Evolutionary conservation across 2,113 vertebrate species (phyloP).

Genomic region (Macquaria ambigua): DNA sequence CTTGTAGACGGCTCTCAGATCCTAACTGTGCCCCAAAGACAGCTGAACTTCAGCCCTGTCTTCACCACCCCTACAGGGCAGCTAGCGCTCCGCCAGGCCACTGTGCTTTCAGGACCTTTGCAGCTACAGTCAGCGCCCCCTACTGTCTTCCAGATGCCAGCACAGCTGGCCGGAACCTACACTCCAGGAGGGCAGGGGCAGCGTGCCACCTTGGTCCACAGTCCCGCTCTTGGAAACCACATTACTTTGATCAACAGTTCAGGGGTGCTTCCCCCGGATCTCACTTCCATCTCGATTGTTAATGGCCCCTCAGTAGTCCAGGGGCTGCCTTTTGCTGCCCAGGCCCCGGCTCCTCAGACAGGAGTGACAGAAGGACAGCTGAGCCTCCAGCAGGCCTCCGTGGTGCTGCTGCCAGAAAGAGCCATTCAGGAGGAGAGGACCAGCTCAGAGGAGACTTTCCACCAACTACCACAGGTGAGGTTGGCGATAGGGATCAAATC

Average conservation of each 20-base stretch:
- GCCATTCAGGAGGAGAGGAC: slow-evolving; percentile 70
- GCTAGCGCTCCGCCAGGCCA: slow-evolving; percentile 83
- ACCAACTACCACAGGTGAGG: slow-evolving; percentile 80
- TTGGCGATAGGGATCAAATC: not conserved
- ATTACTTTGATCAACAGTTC: slow-evolving; percentile 85
- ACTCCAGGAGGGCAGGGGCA: slow-evolving; percentile 76
- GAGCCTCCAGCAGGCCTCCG: slow-evolving; percentile 79
- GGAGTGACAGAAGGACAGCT: slow-evolving; percentile 70
- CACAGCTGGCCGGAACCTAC: slow-evolving; percentile 83
- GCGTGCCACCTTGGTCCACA: slow-evolving; percentile 82
- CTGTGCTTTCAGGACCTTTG: slow-evolving; percentile 83
- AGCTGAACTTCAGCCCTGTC: slow-evolving; percentile 86
- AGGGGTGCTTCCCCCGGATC: slow-evolving; percentile 70
- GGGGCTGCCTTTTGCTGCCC: slow-evolving; percentile 79
- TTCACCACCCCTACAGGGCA: slow-evolving; percentile 84
- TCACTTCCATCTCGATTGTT: slow-evolving; percentile 84
- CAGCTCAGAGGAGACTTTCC: slow-evolving; percentile 70
- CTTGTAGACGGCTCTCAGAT: slow-evolving; percentile 84
- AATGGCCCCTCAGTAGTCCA: slow-evolving; percentile 81
- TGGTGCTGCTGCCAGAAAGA: slow-evolving; percentile 82
- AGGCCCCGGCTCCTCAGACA: slow-evolving; percentile 60
- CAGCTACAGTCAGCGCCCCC: slow-evolving; percentile 83
- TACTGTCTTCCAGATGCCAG: slow-evolving; percentile 86
- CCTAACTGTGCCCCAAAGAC: slow-evolving; percentile 82
- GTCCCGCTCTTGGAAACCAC: slow-evolving; percentile 82